These are phyloP conservation scores for Scaptomyza cyrtandrae DNA, from an alignment of 2,888 invertebrate genomes.

Conservation along the genomic window DNA sequence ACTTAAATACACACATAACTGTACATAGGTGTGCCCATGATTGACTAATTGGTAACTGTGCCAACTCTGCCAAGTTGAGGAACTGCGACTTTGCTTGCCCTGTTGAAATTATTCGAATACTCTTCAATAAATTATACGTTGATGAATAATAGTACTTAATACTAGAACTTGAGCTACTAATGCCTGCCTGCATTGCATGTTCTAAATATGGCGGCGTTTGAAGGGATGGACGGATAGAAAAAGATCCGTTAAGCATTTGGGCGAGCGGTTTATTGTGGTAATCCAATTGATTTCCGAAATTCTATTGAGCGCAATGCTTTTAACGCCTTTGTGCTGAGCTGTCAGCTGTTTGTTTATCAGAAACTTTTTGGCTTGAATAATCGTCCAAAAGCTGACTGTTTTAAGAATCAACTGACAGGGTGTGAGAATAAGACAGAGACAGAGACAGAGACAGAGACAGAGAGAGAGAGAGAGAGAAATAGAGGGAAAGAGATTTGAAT, in stretches of 20 bases:
- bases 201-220: neutral
- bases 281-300: slow-evolving; percentile 4
- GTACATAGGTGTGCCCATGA: slow-evolving; percentile 48
- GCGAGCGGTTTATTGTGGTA: neutral
- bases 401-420: neutral
- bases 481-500: neutral
- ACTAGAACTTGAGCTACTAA: neutral
- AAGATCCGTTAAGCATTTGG: slow-evolving; percentile 11
- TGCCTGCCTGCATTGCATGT: neutral
- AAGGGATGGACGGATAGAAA: neutral
- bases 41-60: slow-evolving; percentile 58
- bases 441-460: too few species aligned
- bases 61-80: neutral
- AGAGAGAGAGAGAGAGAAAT: neutral
- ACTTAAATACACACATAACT: too few species aligned
- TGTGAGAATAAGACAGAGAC: neutral
- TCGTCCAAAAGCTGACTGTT: neutral
- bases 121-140: slow-evolving; percentile 58
- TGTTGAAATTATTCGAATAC: slow-evolving; percentile 29
- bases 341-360: neutral
- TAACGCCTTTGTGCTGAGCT: neutral
- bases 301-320: slow-evolving; percentile 2
- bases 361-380: slow-evolving; percentile 9
- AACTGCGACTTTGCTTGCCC: neutral
- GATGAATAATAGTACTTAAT: slow-evolving; percentile 21